phyloP scores from a whole-genome alignment of 1,140 invertebrate species.

The Drosophila parvula region DNA sequence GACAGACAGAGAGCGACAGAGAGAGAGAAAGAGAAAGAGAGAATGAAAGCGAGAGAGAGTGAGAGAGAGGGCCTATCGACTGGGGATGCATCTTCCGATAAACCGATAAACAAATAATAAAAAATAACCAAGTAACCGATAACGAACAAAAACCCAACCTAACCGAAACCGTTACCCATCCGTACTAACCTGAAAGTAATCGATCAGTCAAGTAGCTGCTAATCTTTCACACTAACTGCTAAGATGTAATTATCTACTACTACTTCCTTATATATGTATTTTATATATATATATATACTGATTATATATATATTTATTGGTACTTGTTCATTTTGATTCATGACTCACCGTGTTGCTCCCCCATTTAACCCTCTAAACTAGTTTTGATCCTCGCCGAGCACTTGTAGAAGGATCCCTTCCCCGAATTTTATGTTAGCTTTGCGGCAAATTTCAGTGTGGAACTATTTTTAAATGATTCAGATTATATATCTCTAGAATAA shows the following conservation, averaged over 20 bases:
- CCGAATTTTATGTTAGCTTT: not conserved
- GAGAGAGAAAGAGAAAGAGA: not conserved
- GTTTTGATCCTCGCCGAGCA: not conserved
- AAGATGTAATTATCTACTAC: constrained; percentile 79
- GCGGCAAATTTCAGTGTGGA: not conserved
- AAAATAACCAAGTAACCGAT: constrained; percentile 17
- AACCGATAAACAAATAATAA: constrained; percentile 2
- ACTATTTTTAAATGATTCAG: not conserved
- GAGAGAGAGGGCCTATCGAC: constrained; percentile 16
- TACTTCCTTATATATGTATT: constrained; percentile 48
- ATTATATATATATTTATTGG: constrained; percentile 29
- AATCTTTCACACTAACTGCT: constrained; percentile 76
- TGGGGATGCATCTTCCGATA: constrained; percentile 38
- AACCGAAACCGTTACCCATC: constrained; percentile 34
- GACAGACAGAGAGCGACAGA: not conserved
- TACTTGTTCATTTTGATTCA: constrained; percentile 20
- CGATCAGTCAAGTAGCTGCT: constrained; percentile 68
- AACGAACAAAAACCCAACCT: constrained; percentile 25
- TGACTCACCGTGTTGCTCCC: constrained; percentile 3
- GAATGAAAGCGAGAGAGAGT: not conserved
- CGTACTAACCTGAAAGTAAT: constrained; percentile 56
- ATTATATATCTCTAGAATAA: not conserved
- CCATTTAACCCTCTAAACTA: not conserved
- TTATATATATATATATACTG: constrained; percentile 40
- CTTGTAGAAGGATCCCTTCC: not conserved